These are phyloP conservation scores for Neosalanx taihuensis DNA, from an alignment of 2,797 vertebrate genomes.

Conservation along the genomic window DNA sequence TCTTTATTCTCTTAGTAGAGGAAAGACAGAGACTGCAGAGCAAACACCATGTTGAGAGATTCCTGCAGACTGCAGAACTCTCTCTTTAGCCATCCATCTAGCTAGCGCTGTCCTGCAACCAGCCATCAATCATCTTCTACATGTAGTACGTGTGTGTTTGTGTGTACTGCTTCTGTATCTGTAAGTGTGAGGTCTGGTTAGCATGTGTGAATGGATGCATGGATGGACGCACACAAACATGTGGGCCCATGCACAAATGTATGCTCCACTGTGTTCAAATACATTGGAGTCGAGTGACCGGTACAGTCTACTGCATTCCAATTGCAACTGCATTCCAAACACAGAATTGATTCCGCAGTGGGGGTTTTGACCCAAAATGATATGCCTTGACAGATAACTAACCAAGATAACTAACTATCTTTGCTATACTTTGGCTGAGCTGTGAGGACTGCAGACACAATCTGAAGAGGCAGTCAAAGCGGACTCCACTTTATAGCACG, in stretches of 20 bases:
- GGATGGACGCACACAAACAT: neutral
- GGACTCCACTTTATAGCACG: conserved; percentile 39
- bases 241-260: neutral
- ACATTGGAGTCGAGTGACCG: conserved; percentile 8
- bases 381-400: conserved; percentile 38
- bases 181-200: neutral
- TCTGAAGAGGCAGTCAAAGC: conserved; percentile 38
- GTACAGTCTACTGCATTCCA: conserved; percentile 3
- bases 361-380: conserved; percentile 25
- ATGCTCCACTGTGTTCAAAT: neutral
- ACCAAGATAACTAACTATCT: conserved; percentile 27
- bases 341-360: conserved; percentile 7
- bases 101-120: conserved; percentile 23
- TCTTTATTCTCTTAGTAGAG: conserved; percentile 12
- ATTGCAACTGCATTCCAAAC: conserved; percentile 25
- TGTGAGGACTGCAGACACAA: conserved; percentile 30
- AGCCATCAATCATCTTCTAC: conserved; percentile 18
- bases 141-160: neutral
- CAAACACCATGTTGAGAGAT: conserved; percentile 7
- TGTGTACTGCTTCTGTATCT: neutral
- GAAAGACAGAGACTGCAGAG: neutral
- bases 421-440: conserved; percentile 9
- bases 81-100: conserved; percentile 9
- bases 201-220: neutral
- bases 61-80: conserved; percentile 26